Percentiles rank a stretch among this genome's conserved stretches.
Conservation (phyloP, 1,140 invertebrate genomes). For the Neotoxoptera formosana region DNA sequence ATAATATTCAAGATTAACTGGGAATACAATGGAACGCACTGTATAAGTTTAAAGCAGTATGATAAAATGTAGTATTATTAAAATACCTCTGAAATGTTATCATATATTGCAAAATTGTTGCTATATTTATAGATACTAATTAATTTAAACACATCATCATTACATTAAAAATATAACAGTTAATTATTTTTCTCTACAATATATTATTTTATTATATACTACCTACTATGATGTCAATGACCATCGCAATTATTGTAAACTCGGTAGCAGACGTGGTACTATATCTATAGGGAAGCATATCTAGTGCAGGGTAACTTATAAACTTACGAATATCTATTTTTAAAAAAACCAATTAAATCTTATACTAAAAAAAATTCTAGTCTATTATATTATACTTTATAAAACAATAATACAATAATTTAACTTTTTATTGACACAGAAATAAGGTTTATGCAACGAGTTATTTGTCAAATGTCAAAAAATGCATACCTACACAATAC, state of each 20-base stretch:
- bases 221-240: conserved; percentile 9
- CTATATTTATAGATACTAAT: conserved; percentile 20
- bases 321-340: background rate
- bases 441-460: background rate
- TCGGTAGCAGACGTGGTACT: background rate
- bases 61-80: background rate
- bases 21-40: background rate
- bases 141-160: conserved; percentile 1
- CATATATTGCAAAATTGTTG: background rate
- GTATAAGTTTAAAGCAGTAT: background rate
- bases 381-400: background rate
- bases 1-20: background rate
- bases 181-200: background rate
- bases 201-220: background rate
- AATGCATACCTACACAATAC: background rate
- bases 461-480: background rate
- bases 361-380: background rate
- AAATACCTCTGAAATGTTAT: background rate
- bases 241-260: background rate
- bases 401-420: background rate
- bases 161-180: background rate
- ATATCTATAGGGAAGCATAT: background rate
- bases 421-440: background rate
- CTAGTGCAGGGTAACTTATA: background rate
- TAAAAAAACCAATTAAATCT: background rate